A percentile compares a stretch with the other conserved stretches of the same genome.
Evolutionary conservation across 2,113 vertebrate species (phyloP).

Genomic region (Myiozetetes cayanensis): DNA sequence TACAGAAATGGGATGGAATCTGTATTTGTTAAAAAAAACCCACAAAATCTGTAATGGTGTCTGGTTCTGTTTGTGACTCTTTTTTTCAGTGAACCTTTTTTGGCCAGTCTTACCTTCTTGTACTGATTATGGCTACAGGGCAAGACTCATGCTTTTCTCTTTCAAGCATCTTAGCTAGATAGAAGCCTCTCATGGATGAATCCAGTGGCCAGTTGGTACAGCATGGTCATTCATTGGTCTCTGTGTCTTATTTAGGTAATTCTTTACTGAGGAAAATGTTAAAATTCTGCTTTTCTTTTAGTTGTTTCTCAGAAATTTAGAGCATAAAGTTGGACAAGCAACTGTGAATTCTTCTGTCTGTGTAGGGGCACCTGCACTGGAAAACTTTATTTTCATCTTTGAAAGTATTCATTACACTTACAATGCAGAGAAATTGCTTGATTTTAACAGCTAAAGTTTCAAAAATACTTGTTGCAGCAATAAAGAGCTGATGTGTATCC

Average conservation of each 20-base stretch:
- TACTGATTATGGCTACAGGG: not conserved
- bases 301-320: not conserved
- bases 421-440: not conserved
- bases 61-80: not conserved
- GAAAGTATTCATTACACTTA: not conserved
- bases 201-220: not conserved
- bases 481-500: not conserved
- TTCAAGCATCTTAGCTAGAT: not conserved
- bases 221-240: rapidly evolving
- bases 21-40: not conserved
- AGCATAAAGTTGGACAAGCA: not conserved
- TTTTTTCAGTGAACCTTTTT: not conserved
- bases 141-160: not conserved
- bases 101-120: not conserved
- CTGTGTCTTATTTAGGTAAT: not conserved
- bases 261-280: not conserved
- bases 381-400: not conserved
- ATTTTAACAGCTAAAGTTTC: not conserved
- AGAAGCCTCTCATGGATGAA: not conserved
- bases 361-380: too few relatives aligned
- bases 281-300: not conserved
- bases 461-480: not conserved
- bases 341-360: not conserved
- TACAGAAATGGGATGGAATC: not conserved
- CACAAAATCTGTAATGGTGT: not conserved